Percentiles rank a stretch among this genome's conserved stretches.
phyloP scores from a whole-genome alignment of 2,113 vertebrate genomes.

The Nipponia nippon region DNA sequence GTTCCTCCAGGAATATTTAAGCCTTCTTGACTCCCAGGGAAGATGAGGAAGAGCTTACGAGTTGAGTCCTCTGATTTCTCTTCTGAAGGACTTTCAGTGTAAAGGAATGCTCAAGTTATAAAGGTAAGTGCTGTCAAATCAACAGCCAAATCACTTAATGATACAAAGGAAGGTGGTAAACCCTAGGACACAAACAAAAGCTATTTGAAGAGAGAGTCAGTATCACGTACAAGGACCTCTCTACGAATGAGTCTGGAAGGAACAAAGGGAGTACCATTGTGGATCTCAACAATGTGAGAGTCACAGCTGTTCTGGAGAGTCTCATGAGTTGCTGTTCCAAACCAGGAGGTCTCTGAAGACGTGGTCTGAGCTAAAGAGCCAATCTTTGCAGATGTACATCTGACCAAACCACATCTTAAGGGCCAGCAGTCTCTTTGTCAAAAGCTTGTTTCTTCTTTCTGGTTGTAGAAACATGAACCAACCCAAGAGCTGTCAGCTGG shows the following conservation, averaged over 20 bases:
- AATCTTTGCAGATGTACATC: neutral
- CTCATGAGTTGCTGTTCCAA: neutral
- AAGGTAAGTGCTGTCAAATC: neutral
- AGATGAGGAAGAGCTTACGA: neutral
- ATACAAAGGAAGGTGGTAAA: neutral
- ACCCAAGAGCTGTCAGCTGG: neutral
- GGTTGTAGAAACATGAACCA: neutral
- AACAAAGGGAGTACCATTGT: neutral
- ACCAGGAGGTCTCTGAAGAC: neutral
- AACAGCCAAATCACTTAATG: neutral
- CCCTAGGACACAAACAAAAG: neutral
- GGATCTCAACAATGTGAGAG: neutral
- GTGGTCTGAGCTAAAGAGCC: neutral
- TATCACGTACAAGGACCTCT: neutral
- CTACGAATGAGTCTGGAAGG: neutral
- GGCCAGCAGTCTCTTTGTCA: neutral
- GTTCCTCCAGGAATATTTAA: neutral
- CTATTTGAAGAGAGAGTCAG: neutral
- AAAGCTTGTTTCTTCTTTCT: neutral
- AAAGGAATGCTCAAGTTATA: neutral
- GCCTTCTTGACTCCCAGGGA: neutral
- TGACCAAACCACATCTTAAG: neutral
- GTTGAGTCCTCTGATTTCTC: neutral
- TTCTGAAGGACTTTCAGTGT: neutral
- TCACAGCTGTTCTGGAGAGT: neutral